Base-by-base conservation (phyloP, 1,140 invertebrate genomes). In the Meloidogyne chitwoodi region DNA sequence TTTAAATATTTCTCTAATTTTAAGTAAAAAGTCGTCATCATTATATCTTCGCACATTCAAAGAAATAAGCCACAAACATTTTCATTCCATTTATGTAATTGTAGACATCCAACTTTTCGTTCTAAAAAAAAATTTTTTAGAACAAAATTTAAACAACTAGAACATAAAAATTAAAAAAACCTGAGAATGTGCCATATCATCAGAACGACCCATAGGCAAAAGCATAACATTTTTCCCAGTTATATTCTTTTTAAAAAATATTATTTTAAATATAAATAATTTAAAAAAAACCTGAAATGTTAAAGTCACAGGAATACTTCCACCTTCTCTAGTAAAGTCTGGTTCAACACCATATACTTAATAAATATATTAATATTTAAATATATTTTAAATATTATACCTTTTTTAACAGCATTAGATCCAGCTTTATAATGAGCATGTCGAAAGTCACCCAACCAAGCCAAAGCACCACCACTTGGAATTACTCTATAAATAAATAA, bases 151-250 rank as follows among this genome's bases (percentile, higher is more conserved):
- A n/a, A 1, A 10, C 3, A 64, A n/a, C n/a, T n/a, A 24, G 11
- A 64, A 26, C 12, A 64, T 64, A 12, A 64, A 26, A 64, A 11
- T 26, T 27, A 24, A 41, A 74, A 29, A 56, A 27, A 69, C 76
- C 65, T 80, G 96, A 0, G 94, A 96, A 90, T 99, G 96, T 75
- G 95, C 95, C 77, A 95, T 95, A 89, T 98, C 96, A 88, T 98
- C 95, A 75, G 92, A 92, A 79, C 92, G 91, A 67, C 96, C 96
- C 65, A 90, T 88, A 4, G 95, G 95, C 68, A 98, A 89, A 41
- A 98, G 89, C 78, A 98, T 73, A n/a, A 73, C 71, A 63, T 31
- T 73, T 24, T 73, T 73, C 14, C 71, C 71, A 34, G 48, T 72
- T 19, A 72, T 22, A 24, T 73, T 63, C 24, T 73, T 14, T 34